Evolutionary conservation across 2,888 invertebrate species (phyloP), one percentile per base, ranked within the genome.

Genomic region (Tetranychus piercei): DNA sequence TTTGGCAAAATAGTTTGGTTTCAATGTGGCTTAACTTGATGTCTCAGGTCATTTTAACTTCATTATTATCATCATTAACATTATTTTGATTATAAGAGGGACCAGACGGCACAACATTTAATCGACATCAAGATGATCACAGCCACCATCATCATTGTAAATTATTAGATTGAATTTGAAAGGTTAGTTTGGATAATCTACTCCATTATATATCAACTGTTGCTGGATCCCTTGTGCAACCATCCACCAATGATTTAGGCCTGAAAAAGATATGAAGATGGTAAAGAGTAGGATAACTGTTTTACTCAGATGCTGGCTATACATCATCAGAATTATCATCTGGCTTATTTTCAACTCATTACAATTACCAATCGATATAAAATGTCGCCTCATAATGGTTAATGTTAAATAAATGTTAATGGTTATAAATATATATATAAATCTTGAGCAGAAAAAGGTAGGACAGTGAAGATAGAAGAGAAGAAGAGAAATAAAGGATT

Each of bases 1-100:
- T 55, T 55, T 55, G 15, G 55, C 55, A 55, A 55, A 55, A 55
- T 55, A 55, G 55, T 55, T 55, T 55, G 55, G 55, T 55, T 55
- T 55, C 55, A 55, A 55, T 55, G 55, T 55, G 55, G 55, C 55
- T 55, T 55, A 55, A 55, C 55, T 55, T 55, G 55, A 55, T 55
- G 4, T 55, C 55, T 55, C 55, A 55, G 55, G 55, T 55, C 55
- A 55, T 55, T 55, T 55, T 55, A 15, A 15, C 55, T 55, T 55
- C 55, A 55, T 55, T 6, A 55, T 55, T 55, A 55, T 55, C 15
- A 55, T 55, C 55, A 55, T 55, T 55, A 55, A 55, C 15, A 55
- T 55, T 55, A 55, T 9, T 15, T 15, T 55, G 55, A 55, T 55
- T 55, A 55, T 55, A 15, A 55, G 55, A 55, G 55, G 55, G 7